Evolutionary conservation across 2,113 vertebrate species (phyloP).

Genomic region (Podarcis cretensis): DNA sequence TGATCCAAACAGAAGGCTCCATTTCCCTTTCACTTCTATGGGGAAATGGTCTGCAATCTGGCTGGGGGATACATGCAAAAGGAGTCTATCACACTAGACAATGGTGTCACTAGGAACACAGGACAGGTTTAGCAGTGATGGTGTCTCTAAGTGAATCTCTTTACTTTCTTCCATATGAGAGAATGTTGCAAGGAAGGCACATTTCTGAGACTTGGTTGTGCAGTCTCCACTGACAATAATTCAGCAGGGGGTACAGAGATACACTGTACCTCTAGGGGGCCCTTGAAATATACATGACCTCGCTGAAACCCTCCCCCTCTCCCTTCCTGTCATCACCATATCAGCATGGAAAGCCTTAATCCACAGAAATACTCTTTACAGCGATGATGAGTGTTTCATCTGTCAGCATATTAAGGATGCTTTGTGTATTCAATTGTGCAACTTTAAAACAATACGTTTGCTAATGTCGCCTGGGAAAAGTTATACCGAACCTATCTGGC

Average conservation of each 20-base stretch:
- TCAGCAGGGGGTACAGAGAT: not conserved
- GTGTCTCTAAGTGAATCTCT: too few species aligned
- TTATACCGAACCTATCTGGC: not conserved
- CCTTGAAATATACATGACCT: not conserved
- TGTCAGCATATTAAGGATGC: not conserved
- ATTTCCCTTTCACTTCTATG: not conserved
- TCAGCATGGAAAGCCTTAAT: not conserved
- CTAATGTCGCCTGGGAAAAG: not conserved
- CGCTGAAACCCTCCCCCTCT: not conserved
- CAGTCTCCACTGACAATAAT: not conserved
- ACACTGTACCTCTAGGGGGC: not conserved
- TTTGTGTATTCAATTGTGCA: not conserved
- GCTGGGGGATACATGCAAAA: not conserved
- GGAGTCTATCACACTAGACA: not conserved
- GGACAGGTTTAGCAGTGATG: not conserved
- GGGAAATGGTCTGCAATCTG: not conserved
- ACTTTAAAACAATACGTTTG: not conserved
- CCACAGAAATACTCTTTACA: not conserved
- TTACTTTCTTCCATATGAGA: not conserved
- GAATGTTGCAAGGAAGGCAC: not conserved
- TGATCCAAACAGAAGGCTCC: not conserved
- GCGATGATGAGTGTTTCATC: not conserved
- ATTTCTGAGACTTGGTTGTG: not conserved
- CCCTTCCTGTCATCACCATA: not conserved
- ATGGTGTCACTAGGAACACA: not conserved